phyloP scores from a whole-genome alignment of 1,140 invertebrate genomes.

The Heliconius melpomene region DNA sequence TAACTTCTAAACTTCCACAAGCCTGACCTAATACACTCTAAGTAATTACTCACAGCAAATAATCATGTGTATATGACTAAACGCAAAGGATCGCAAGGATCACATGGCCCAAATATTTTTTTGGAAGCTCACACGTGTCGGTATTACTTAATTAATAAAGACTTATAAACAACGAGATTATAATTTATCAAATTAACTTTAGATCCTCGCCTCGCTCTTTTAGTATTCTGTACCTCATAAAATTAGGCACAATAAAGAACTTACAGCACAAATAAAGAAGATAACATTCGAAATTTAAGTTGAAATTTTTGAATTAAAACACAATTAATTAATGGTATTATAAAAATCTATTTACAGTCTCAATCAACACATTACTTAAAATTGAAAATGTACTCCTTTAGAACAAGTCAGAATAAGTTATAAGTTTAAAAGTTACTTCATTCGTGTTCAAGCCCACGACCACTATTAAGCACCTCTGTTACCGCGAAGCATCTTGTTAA shows the following conservation, averaged over 20 bases:
- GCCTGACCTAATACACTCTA: slow-evolving; percentile 24
- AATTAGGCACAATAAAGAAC: too few species aligned
- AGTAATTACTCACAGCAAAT: slow-evolving; percentile 23
- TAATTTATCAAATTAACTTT: slow-evolving; percentile 9
- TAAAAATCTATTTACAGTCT: too few species aligned
- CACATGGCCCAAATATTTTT: slow-evolving; percentile 17
- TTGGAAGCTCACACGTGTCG: slow-evolving; percentile 12
- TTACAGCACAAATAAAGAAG: too few species aligned
- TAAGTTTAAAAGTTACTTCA: background rate
- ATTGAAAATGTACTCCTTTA: background rate
- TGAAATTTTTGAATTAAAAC: too few species aligned
- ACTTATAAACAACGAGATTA: slow-evolving; percentile 10
- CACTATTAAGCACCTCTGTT: slow-evolving; percentile 35
- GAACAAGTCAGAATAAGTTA: background rate
- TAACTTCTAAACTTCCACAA: slow-evolving; percentile 22
- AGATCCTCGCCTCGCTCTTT: background rate
- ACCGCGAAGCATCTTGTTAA: slow-evolving; percentile 27
- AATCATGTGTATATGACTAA: slow-evolving; percentile 30
- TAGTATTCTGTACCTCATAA: too few species aligned
- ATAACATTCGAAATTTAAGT: too few species aligned
- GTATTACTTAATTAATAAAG: slow-evolving; percentile 3
- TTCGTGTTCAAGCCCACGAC: slow-evolving; percentile 20
- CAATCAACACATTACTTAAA: background rate
- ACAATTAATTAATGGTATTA: too few species aligned
- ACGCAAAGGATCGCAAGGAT: slow-evolving; percentile 12